Percentiles rank a stretch among this genome's conserved stretches.
phyloP scores from a whole-genome alignment of 2,888 invertebrate genomes.

The Drosophila macrospina region DNA sequence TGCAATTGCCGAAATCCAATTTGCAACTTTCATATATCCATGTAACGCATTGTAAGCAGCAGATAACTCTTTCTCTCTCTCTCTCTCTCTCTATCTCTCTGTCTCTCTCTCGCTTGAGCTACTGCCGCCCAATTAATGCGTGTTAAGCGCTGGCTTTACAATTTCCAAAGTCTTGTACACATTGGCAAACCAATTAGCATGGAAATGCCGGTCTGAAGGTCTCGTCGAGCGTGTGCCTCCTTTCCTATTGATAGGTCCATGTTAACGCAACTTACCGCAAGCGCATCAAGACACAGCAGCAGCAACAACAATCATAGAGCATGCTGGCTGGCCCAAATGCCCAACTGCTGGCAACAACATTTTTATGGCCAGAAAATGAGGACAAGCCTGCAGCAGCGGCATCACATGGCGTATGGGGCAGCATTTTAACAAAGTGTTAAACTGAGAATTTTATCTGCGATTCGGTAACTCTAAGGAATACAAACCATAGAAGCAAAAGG shows the following conservation, averaged over 20 bases:
- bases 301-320: slow-evolving; percentile 18
- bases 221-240: background rate
- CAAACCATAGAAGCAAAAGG: slow-evolving; percentile 17
- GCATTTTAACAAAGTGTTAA: slow-evolving; percentile 82
- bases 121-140: slow-evolving; percentile 41
- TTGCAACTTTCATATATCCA: slow-evolving; percentile 26
- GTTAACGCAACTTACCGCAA: slow-evolving; percentile 68
- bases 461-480: slow-evolving; percentile 77
- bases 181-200: slow-evolving; percentile 72
- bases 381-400: slow-evolving; percentile 5
- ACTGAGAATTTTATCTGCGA: slow-evolving; percentile 82
- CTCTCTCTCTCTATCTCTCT: background rate
- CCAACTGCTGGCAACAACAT: slow-evolving; percentile 66
- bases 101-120: slow-evolving; percentile 10
- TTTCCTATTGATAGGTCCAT: slow-evolving; percentile 59
- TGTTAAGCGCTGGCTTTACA: slow-evolving; percentile 53
- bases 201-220: slow-evolving; percentile 56
- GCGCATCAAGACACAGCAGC: slow-evolving; percentile 10
- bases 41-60: slow-evolving; percentile 24
- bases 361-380: slow-evolving; percentile 64
- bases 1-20: slow-evolving; percentile 23
- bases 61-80: slow-evolving; percentile 28
- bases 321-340: slow-evolving; percentile 33
- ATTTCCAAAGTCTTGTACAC: slow-evolving; percentile 46
- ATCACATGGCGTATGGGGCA: slow-evolving; percentile 74